Conservation (phyloP, 1,140 invertebrate genomes). For the Drosophila nannoptera region DNA sequence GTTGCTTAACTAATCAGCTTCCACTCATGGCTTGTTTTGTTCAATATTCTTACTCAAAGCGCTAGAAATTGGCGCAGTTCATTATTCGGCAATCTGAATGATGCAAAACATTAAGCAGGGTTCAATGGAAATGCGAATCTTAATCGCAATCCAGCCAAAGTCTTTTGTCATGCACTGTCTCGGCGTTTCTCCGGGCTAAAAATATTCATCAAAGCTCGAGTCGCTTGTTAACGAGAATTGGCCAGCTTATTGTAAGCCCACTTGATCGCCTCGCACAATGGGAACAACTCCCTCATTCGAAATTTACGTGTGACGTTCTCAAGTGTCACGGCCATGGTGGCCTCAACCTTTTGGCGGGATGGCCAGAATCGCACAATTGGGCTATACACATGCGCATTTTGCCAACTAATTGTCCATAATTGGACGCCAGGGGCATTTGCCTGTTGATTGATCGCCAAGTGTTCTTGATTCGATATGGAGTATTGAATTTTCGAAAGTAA, state of each 20-base stretch:
- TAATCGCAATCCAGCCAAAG: conserved; percentile 29
- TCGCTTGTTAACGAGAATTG: conserved; percentile 54
- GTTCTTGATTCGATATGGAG: conserved; percentile 37
- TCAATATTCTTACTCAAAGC: too few relatives aligned
- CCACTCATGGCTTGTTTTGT: too few relatives aligned
- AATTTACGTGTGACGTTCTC: conserved; percentile 38
- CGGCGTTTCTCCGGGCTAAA: conserved; percentile 38
- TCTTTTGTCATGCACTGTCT: conserved; percentile 25
- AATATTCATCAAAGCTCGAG: conserved; percentile 43
- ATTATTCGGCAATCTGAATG: too few relatives aligned
- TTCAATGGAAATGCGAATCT: conserved; percentile 40
- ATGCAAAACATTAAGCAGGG: conserved; percentile 22
- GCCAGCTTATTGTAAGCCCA: conserved; percentile 38
- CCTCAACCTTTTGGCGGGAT: conserved; percentile 40
- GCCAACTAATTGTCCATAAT: conserved; percentile 72
- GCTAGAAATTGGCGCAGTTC: too few relatives aligned
- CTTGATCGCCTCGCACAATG: conserved; percentile 36
- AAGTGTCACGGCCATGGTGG: conserved; percentile 61
- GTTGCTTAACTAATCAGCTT: too few relatives aligned
- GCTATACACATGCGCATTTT: conserved; percentile 55
- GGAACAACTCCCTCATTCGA: conserved; percentile 52
- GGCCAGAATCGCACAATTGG: conserved; percentile 29
- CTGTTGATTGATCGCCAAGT: conserved; percentile 63
- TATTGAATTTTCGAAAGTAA: conserved; percentile 51
- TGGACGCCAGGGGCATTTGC: conserved; percentile 49